Evolutionary conservation across 2,113 vertebrate species (phyloP).

Genomic region (Grammomys dolichurus): DNA sequence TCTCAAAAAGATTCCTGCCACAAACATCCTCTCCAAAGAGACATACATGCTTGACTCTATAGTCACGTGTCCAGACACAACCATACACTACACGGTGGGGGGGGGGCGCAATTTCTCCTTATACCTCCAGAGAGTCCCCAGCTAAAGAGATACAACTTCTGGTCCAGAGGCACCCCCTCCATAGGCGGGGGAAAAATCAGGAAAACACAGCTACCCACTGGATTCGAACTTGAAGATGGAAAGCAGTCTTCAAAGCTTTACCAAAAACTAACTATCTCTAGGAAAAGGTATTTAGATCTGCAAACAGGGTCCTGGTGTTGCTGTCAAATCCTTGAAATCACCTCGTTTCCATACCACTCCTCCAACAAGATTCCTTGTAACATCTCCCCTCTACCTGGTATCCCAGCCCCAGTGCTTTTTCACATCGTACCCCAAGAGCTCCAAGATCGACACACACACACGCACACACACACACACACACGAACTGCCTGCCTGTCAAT

Average conservation of each 20-base stretch:
- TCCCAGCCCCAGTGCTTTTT: neutral
- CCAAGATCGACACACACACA: neutral
- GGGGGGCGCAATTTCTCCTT: too few species aligned
- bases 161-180: neutral
- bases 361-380: neutral
- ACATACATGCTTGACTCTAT: too few species aligned
- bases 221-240: neutral
- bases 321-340: neutral
- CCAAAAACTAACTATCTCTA: slow-evolving; percentile 18
- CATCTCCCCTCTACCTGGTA: neutral
- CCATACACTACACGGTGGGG: neutral
- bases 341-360: neutral
- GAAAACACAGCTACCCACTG: neutral
- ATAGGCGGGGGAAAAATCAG: neutral
- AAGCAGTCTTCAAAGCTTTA: neutral
- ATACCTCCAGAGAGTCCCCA: neutral
- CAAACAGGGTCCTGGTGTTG: neutral
- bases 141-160: neutral
- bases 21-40: neutral
- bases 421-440: neutral
- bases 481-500: neutral
- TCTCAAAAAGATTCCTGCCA: neutral
- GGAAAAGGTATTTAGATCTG: slow-evolving; percentile 6
- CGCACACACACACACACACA: neutral
- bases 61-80: neutral